Evolutionary conservation across 37 sponge, comb jelly and placozoan species (phyloP).

Genomic region (Ianthella basta): DNA sequence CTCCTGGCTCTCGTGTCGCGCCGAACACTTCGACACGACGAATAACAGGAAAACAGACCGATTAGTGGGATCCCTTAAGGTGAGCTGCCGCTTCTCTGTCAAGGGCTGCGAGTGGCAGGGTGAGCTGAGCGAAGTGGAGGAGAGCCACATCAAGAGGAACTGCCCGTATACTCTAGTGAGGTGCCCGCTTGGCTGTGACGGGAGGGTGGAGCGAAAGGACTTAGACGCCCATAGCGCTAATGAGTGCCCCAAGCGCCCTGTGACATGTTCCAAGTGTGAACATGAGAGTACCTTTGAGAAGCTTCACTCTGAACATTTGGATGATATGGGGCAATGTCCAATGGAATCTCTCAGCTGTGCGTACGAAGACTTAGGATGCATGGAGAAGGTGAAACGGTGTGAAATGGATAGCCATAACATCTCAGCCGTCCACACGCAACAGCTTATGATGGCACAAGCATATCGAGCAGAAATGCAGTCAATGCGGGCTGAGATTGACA

Average conservation of each 20-base stretch:
- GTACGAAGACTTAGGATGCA: background rate
- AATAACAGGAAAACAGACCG: slow-evolving; percentile 17
- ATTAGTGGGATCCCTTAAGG: background rate
- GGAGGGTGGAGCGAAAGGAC: background rate
- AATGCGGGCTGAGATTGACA: background rate
- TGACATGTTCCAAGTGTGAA: background rate
- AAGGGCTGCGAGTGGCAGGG: slow-evolving; percentile 21
- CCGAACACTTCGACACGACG: background rate
- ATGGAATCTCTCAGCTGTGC: background rate
- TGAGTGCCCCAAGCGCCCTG: background rate
- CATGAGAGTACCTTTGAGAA: background rate
- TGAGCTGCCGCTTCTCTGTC: background rate
- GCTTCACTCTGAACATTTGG: background rate
- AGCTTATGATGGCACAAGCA: background rate
- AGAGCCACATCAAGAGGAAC: background rate
- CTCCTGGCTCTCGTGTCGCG: slow-evolving; percentile 13
- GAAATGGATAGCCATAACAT: slow-evolving; percentile 6
- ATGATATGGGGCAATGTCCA: background rate
- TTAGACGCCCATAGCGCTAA: background rate
- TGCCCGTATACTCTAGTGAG: background rate
- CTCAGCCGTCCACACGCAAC: background rate
- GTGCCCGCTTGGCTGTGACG: slow-evolving; percentile 11
- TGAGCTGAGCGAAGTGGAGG: slow-evolving; percentile 24
- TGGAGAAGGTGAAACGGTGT: slow-evolving; percentile 7
- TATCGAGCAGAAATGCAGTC: background rate